Evolutionary conservation across 1,140 invertebrate genomes (phyloP), one percentile per base, ranked within the genome.

Genomic region (Trialeurodes vaporariorum): DNA sequence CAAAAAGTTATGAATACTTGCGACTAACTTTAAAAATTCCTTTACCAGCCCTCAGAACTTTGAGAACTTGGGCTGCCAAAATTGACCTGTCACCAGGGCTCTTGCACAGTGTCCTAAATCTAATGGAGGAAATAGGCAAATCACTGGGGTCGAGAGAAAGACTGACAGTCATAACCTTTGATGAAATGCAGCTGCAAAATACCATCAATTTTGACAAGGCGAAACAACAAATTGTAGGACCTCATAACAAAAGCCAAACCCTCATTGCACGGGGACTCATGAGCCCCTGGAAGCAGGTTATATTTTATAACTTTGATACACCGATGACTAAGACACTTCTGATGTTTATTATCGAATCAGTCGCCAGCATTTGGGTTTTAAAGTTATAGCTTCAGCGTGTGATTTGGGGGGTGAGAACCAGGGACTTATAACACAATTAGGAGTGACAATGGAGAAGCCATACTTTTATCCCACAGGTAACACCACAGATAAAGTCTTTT

Each of bases 201-300:
- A 27, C n/a, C 11, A 64, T 40, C 24, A 11, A 34, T 2, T 34
- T 25, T 34, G 63, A 64, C 11, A 9, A n/a, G 0, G 21, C 22
- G 24, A 13, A 64, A 34, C 63, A 64, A n/a, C 22, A 27, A 64
- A 34, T 64, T 34, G 21, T 64, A 1, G 63, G 27, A 34, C 27
- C 63, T 27, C 27, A 64, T 9, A 64, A 64, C 26, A 21, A 22
- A 22, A 23, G 27, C 17, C 63, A 64, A 64, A 34, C 49, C 24
- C 27, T 64, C 27, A 34, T 21, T 64, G 63, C 63, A 34, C 9
- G 63, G 1, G 63, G 63, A 9, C 49, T 64, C 21, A 34, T 64
- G 22, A 22, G 63, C 12, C 13, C 13, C 1, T 64, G 63, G 63
- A 64, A 64, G 13, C 63, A 64, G 24, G 27, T 34, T 22, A 64